Conservation (phyloP, 2,113 vertebrate species). For the Hyaena hyaena region DNA sequence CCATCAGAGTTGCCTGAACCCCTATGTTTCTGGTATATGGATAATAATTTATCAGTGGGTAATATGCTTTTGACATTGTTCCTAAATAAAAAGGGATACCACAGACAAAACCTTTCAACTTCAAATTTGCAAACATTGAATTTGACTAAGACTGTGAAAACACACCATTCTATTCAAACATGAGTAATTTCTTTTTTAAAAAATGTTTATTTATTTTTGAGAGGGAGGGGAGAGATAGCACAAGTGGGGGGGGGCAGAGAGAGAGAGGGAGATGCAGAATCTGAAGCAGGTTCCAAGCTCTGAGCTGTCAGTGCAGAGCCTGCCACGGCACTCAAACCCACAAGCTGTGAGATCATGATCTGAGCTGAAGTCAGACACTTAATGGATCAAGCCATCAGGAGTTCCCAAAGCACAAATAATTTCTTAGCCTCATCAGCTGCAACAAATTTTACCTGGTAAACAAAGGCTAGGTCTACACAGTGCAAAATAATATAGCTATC, state of each 20-base stretch:
- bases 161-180: background rate
- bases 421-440: background rate
- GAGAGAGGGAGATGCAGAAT: too few species aligned
- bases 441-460: background rate
- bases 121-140: constrained; percentile 39
- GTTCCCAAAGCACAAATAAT: background rate
- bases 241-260: too few species aligned
- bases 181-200: background rate
- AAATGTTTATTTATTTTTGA: too few species aligned
- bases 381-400: too few species aligned
- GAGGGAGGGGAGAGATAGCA: too few species aligned
- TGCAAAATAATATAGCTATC: background rate
- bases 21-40: background rate
- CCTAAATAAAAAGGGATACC: background rate
- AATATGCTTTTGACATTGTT: background rate
- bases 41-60: background rate
- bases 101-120: background rate
- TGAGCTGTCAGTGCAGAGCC: too few species aligned
- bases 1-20: background rate
- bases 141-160: background rate
- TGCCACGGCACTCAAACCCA: too few species aligned
- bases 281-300: too few species aligned
- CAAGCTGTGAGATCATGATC: too few species aligned
- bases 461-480: background rate
- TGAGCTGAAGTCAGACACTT: too few species aligned